Evolutionary conservation across 2,113 vertebrate species (phyloP), one percentile per base, ranked within the genome.

Genomic region (Dipodomys ordii): DNA sequence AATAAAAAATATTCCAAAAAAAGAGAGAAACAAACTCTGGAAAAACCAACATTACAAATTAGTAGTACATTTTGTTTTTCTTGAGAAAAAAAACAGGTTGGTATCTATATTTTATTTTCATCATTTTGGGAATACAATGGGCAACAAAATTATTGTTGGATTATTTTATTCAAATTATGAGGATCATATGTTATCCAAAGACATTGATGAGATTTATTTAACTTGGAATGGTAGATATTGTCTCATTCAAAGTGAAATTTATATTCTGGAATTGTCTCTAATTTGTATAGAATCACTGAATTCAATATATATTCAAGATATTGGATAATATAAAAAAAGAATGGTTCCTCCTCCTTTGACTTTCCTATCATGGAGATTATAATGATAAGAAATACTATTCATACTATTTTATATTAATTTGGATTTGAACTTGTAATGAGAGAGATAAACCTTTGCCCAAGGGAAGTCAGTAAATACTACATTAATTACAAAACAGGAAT

Each of bases 11-110:
- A 76, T 74, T 92, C 28, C 39, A 87, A 76, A 23, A 32, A 85
- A 79, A 80, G 49, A 35, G 44, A 77, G 74, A 91, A 92, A 57
- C 72, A 87, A 95, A 74, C 71, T 53, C 65, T 87, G 32, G 28
- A 96, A 92, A 94, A 67, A 68, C 78, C 83, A 88, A 23, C 80
- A 79, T 72, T 94, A 22, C 28, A 3, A 89, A 92, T 90, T 83
- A 90, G 74, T 35, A 83, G 92, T 77, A 27, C 28, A 23, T 28
- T 77, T 60, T 39, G 39, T 39, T 77, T 81, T 95, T 30, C 19
- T 81, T 82, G 53, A 82, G 39, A 90, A 95, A 73, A 72, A 49
- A 87, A 86, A 46, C 6, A 39, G 20, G 74, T 53, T 83, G 32
- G 2, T 83, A 32, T 16, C 87, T 92, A 22, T 28, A 35, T 79